Evolutionary conservation across 2,888 invertebrate species (phyloP).

Genomic region (Labia minor): DNA sequence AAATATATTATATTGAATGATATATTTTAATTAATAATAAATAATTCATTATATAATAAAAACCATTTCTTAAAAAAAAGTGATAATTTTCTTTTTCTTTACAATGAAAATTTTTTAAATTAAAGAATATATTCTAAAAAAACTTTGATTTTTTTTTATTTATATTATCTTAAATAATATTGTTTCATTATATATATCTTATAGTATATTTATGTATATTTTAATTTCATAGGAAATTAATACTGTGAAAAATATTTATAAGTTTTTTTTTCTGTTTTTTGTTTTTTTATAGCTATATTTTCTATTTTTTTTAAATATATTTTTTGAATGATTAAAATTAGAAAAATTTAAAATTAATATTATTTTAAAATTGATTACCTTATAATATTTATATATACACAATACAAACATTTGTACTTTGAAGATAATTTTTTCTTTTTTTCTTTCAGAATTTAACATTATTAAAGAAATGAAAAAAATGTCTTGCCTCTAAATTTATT

Average conservation of each 20-base stretch:
- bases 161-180: neutral
- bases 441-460: no score
- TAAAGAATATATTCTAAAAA: neutral
- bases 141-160: neutral
- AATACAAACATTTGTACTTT: no score
- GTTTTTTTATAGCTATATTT: neutral
- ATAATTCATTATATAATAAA: no score
- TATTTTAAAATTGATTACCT: neutral
- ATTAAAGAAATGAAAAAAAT: no score
- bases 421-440: no score
- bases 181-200: neutral
- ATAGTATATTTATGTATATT: neutral
- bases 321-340: neutral
- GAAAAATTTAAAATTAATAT: neutral
- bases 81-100: no score
- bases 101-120: no score
- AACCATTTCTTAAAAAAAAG: no score
- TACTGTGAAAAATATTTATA: neutral
- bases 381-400: neutral
- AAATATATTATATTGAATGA: no score
- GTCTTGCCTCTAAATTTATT: no score
- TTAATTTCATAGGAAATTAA: neutral
- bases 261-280: neutral
- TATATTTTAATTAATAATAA: no score
- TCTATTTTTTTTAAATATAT: neutral